Evolutionary conservation across 2,888 invertebrate genomes (phyloP).

Genomic region (Drosophila koepferae): DNA sequence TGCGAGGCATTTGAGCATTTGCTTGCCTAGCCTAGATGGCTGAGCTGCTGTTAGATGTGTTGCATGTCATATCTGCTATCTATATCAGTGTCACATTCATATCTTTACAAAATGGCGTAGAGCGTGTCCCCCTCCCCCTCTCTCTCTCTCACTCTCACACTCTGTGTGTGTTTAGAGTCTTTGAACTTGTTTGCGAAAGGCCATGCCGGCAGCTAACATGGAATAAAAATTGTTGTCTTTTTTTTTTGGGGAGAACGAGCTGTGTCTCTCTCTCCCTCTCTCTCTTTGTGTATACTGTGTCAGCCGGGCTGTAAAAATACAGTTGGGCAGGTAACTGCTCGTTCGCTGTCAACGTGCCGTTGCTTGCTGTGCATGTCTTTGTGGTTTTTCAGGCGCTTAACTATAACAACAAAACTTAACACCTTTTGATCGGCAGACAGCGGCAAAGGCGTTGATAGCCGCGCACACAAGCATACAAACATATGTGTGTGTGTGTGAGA

Average conservation of each 20-base stretch:
- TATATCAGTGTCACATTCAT: not conserved
- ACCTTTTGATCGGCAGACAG: conserved; percentile 73
- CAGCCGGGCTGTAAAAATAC: conserved; percentile 10
- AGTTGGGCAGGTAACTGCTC: not conserved
- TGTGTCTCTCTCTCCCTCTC: not conserved
- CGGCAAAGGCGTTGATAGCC: conserved; percentile 28
- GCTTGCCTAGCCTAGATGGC: not conserved
- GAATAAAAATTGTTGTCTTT: too few relatives aligned
- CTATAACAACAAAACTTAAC: conserved; percentile 74
- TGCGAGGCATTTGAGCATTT: not conserved
- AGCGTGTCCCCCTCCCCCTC: not conserved
- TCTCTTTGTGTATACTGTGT: not conserved
- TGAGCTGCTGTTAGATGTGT: not conserved
- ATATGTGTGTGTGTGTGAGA: too few relatives aligned
- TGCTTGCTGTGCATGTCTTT: conserved; percentile 62
- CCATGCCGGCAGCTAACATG: conserved; percentile 6
- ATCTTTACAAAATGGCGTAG: not conserved
- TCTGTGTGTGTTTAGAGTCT: conserved; percentile 5
- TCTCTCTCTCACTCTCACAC: not conserved
- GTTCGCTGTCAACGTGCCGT: conserved; percentile 33
- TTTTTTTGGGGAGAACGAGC: too few relatives aligned
- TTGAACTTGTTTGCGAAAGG: conserved; percentile 23
- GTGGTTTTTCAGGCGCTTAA: conserved; percentile 70
- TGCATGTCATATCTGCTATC: conserved; percentile 2
- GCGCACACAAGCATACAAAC: conserved; percentile 12